Evolutionary conservation across 2,113 vertebrate genomes (phyloP).

Genomic region (Capricornis sumatraensis): DNA sequence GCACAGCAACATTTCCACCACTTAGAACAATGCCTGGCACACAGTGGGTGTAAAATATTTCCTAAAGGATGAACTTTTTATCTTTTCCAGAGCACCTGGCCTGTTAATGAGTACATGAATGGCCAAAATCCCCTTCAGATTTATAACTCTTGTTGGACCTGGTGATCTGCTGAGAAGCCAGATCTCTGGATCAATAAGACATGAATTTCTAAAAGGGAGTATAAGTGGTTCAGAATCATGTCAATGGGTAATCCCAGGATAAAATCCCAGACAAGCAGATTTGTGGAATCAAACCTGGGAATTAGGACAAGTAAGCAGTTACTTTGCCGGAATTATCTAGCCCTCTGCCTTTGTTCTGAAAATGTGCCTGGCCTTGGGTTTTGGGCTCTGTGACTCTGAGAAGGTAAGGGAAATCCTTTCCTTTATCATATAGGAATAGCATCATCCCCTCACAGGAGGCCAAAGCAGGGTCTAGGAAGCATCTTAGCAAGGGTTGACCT

Average conservation of each 20-base stretch:
- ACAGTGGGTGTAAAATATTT: neutral
- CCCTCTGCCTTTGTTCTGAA: neutral
- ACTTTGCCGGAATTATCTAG: neutral
- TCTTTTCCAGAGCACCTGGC: neutral
- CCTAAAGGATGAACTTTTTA: neutral
- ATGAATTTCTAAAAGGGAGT: constrained; percentile 27
- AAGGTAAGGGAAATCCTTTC: neutral
- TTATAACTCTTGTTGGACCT: neutral
- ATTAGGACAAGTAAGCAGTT: neutral
- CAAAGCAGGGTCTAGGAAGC: neutral
- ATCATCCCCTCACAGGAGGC: neutral
- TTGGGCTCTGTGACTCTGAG: neutral
- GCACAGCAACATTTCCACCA: neutral
- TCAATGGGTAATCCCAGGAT: neutral
- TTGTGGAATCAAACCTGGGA: neutral
- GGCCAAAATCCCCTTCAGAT: neutral
- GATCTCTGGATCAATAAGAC: neutral
- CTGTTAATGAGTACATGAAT: neutral
- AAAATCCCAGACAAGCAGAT: neutral
- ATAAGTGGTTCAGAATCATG: neutral
- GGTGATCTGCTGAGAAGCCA: neutral
- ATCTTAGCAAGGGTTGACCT: neutral
- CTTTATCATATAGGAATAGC: neutral
- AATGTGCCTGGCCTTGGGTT: neutral
- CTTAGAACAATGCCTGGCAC: neutral